Evolutionary conservation across 1,140 invertebrate genomes (phyloP).

Genomic region (Nilaparvata lugens): DNA sequence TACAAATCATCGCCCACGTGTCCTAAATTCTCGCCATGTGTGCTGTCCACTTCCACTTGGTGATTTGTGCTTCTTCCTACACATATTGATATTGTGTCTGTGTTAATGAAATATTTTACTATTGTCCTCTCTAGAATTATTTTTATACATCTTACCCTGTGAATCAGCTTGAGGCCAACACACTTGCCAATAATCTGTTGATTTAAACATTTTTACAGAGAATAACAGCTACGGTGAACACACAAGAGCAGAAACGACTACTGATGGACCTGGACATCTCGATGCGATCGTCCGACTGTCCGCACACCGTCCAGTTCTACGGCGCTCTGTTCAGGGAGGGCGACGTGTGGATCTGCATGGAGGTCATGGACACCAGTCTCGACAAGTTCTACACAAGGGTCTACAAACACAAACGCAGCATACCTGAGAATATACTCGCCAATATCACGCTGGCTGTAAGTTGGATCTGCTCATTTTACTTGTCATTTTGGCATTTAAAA

Average conservation of each 20-base stretch:
- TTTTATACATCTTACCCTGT: not conserved
- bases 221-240: constrained; percentile 87
- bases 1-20: no score
- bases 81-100: no score
- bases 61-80: no score
- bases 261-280: constrained; percentile 95
- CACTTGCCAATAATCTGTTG: not conserved
- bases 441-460: constrained; percentile 86
- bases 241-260: constrained; percentile 85
- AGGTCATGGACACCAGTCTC: constrained; percentile 96
- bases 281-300: constrained; percentile 90
- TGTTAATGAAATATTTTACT: no score
- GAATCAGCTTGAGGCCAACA: no score
- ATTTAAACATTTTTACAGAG: constrained; percentile 45
- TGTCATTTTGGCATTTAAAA: no score
- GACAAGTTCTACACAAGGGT: constrained; percentile 92
- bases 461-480: constrained; percentile 17
- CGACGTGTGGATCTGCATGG: constrained; percentile 99
- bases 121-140: no score
- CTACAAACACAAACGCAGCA: constrained; percentile 61
- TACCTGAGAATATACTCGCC: constrained; percentile 92
- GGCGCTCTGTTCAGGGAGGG: constrained; percentile 92
- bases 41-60: no score
- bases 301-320: constrained; percentile 95
- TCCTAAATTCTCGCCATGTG: no score